Evolutionary conservation across 2,797 vertebrate genomes (phyloP).

Genomic region (Pantherophis alleghaniensis): DNA sequence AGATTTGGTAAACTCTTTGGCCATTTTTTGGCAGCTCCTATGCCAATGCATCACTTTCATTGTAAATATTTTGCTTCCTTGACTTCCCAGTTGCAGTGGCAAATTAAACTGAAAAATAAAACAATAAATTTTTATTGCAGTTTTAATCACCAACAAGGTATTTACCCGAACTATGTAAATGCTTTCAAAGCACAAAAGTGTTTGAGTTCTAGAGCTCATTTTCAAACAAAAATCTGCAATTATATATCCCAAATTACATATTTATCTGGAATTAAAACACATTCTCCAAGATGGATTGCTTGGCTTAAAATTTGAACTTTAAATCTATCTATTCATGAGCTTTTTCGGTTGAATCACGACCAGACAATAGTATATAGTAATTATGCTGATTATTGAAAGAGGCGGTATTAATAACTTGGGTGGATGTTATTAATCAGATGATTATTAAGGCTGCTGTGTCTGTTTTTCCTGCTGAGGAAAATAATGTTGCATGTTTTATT

Average conservation of each 20-base stretch:
- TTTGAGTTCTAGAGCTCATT: neutral
- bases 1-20: neutral
- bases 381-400: constrained; percentile 54
- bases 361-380: constrained; percentile 53
- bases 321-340: constrained; percentile 26
- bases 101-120: neutral
- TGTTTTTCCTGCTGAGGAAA: constrained; percentile 43
- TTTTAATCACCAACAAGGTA: neutral
- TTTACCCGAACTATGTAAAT: neutral
- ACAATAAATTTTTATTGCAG: neutral
- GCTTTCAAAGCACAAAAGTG: neutral
- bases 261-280: neutral
- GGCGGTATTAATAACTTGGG: constrained; percentile 50
- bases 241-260: neutral
- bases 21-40: neutral
- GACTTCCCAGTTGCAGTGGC: neutral
- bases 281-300: constrained; percentile 11
- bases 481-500: constrained; percentile 55
- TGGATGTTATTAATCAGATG: constrained; percentile 57
- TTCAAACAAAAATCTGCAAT: neutral
- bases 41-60: neutral
- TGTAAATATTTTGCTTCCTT: neutral
- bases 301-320: constrained; percentile 10
- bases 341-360: constrained; percentile 57
- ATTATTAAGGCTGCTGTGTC: constrained; percentile 39